Conservation (phyloP, 2,888 invertebrate genomes). For the Drosophila ezoana region DNA sequence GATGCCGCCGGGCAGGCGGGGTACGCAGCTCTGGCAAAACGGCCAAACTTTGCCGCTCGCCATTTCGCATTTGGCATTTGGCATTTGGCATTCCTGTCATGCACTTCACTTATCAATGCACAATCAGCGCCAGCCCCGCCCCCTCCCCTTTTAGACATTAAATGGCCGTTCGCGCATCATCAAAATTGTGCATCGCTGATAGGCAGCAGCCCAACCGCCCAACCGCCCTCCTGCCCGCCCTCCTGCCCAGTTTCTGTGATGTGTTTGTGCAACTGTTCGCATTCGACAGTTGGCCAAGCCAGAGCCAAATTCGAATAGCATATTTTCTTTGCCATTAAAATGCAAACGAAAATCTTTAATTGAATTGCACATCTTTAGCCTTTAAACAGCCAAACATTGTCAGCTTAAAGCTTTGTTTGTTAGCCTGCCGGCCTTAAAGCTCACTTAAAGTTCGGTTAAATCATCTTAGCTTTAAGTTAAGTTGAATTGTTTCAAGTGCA, state of each 20-base stretch:
- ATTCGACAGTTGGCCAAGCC: neutral
- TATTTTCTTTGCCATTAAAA: no score
- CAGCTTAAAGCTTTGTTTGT: no score
- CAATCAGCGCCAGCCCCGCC: conserved; percentile 51
- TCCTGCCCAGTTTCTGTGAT: neutral
- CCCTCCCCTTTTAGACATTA: neutral
- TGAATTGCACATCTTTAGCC: no score
- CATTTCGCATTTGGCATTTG: neutral
- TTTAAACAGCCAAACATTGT: no score
- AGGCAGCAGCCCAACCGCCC: neutral
- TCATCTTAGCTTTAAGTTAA: no score
- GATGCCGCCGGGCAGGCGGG: neutral
- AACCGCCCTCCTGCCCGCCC: no score
- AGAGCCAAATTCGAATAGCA: neutral
- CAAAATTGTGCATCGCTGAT: conserved; percentile 60
- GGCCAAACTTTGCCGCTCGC: no score
- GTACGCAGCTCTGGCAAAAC: no score
- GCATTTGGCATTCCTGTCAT: conserved; percentile 72
- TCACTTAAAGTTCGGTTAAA: no score
- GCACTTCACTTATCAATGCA: conserved; percentile 80
- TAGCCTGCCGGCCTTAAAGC: no score
- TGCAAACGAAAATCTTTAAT: no score
- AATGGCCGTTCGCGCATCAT: conserved; percentile 47
- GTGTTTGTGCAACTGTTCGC: conserved; percentile 28
- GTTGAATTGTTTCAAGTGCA: neutral